These are phyloP conservation scores for Trypoxylon attenuatum DNA, from an alignment of 2,888 invertebrate genomes.

Conservation along the genomic window DNA sequence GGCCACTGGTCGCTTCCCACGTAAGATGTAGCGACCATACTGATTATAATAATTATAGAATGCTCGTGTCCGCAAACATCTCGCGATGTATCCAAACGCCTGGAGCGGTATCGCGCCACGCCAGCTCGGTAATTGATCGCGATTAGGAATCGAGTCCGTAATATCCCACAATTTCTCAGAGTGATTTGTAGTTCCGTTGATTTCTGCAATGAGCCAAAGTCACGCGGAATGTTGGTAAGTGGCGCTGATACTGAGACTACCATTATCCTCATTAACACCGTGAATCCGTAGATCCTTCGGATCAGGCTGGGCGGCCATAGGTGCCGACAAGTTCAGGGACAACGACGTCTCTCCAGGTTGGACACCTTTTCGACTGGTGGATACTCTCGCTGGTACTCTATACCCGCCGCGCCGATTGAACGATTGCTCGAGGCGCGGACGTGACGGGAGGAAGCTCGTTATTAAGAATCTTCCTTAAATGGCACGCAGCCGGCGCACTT, in stretches of 20 bases:
- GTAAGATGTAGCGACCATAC: background rate
- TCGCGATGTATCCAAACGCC: slow-evolving; percentile 19
- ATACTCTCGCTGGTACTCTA: background rate
- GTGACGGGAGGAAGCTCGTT: slow-evolving; percentile 46
- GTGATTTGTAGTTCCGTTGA: slow-evolving; percentile 31
- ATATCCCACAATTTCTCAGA: slow-evolving; percentile 26
- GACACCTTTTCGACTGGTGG: background rate
- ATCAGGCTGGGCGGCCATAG: background rate
- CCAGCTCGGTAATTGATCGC: slow-evolving; percentile 33
- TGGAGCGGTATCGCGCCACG: background rate
- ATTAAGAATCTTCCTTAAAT: slow-evolving; percentile 58
- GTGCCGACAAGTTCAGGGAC: slow-evolving; percentile 34
- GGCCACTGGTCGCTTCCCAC: background rate
- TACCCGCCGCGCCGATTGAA: slow-evolving; percentile 33
- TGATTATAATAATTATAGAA: background rate
- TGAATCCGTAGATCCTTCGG: background rate
- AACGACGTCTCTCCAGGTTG: background rate
- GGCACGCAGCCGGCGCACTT: slow-evolving; percentile 47
- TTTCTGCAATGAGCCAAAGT: slow-evolving; percentile 15
- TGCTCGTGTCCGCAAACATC: background rate
- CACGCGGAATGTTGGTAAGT: background rate
- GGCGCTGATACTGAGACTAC: slow-evolving; percentile 11
- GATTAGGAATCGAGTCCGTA: slow-evolving; percentile 31
- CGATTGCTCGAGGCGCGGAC: slow-evolving; percentile 43
- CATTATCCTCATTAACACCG: slow-evolving; percentile 16